Evolutionary conservation across 2,113 vertebrate species (phyloP), one percentile per base, ranked within the genome.

Genomic region (Mormyrus lacerda): DNA sequence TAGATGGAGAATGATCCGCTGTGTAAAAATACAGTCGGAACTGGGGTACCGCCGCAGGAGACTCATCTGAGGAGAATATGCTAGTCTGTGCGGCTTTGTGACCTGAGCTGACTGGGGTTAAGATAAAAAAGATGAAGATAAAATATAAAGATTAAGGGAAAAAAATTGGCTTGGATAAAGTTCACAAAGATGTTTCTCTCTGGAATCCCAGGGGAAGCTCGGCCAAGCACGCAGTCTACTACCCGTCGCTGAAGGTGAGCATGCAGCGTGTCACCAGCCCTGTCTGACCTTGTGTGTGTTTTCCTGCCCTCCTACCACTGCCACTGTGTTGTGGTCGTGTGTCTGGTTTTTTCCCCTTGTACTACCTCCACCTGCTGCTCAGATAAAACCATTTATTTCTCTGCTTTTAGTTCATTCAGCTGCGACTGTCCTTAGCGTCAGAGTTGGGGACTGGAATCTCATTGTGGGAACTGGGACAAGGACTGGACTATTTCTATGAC

Each of bases 401-500:
- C 90, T 90, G 87, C 91, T 93, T 55, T 27, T 93, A 99, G 98
- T 99, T 97, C 45, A 90, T 99, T 87, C 95, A 97, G 92, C 69
- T 96, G 83, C 96, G 97, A 89, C 93, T 99, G 91, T 96, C 96
- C 51, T 95, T 99, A 90, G 98, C 98, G 5, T 91, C 93, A 89
- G 97, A 99, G 93, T 90, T 99, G 94, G 97, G 97, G 15, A 98
- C 98, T 48, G 98, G 98, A 89, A 92, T 99, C 92, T 97, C 98
- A 92, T 95, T 99, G 93, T 99, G 98, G 98, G 98, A 99, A 93
- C 94, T 99, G 90, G 98, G 98, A 93, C 98, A 99, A 95, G 98
- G 98, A 92, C 95, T 99, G 95, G 98, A 99, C 93, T 99, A 99
- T 95, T 99, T 99, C 95, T 99, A 98, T 88, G 98, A 99, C 92